Conservation (phyloP, 1,140 invertebrate genomes). For the Cotesia chilonis region DNA sequence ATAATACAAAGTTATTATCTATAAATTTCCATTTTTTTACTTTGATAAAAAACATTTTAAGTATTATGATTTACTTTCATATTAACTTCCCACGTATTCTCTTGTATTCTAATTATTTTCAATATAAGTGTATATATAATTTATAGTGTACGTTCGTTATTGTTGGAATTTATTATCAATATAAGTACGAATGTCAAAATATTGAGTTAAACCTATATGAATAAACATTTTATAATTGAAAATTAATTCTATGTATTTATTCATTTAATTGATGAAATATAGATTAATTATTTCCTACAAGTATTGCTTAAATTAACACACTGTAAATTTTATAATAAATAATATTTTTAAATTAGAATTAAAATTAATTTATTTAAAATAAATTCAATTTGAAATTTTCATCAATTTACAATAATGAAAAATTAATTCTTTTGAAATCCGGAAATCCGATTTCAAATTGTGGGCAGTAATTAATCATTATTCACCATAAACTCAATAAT, state of each 20-base stretch:
- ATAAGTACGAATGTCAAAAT: conserved; percentile 33
- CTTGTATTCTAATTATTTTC: not conserved
- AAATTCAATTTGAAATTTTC: too few species aligned
- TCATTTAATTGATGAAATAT: not conserved
- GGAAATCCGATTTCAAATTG: not conserved
- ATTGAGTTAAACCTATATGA: conserved; percentile 53
- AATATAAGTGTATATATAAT: not conserved
- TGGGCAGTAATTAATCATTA: not conserved
- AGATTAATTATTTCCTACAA: too few species aligned
- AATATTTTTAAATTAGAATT: too few species aligned
- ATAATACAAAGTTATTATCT: too few species aligned
- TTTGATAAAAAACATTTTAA: too few species aligned
- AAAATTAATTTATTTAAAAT: too few species aligned
- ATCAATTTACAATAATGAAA: not conserved
- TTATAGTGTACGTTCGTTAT: not conserved
- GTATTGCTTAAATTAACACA: too few species aligned
- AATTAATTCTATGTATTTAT: not conserved
- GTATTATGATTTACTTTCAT: not conserved
- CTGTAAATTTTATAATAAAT: too few species aligned
- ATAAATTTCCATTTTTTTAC: too few species aligned
- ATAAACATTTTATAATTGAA: conserved; percentile 57
- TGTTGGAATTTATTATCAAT: conserved; percentile 20
- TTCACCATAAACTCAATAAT: too few species aligned
- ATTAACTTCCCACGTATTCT: too few species aligned
- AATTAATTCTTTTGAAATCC: conserved; percentile 3